These are phyloP conservation scores for Actinostola sp. DNA, from an alignment of 92 coral and sea anemone genomes.

Conservation along the genomic window DNA sequence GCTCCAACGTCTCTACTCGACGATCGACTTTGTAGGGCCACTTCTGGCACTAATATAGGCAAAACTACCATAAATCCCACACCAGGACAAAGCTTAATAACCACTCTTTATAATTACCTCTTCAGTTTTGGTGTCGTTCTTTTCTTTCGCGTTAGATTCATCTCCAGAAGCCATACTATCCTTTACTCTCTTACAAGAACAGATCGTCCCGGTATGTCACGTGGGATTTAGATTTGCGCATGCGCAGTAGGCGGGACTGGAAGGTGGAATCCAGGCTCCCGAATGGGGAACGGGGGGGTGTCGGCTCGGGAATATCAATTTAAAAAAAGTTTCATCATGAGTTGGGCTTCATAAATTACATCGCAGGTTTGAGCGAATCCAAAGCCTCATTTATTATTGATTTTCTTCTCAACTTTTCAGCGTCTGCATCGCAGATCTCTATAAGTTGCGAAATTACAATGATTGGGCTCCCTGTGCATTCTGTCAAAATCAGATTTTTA, in stretches of 20 bases:
- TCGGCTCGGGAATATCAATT: background rate
- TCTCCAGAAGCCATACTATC: constrained; percentile 99
- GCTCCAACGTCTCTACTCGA: constrained; percentile 4
- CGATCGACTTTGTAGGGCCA: background rate
- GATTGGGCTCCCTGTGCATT: no score
- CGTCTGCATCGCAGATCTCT: no score
- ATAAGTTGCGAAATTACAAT: no score
- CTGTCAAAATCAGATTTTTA: no score
- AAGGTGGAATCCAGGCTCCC: constrained; percentile 13
- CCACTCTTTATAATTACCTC: constrained; percentile 59
- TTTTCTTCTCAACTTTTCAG: no score
- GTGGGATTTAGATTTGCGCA: constrained; percentile 74
- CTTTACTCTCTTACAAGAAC: constrained; percentile 45
- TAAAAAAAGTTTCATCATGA: background rate
- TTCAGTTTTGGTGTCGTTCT: constrained; percentile 78
- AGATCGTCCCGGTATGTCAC: constrained; percentile 85
- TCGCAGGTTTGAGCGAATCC: no score
- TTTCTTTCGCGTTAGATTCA: constrained; percentile 83
- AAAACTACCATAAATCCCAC: background rate
- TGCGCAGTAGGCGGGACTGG: constrained; percentile 64
- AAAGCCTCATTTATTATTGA: no score
- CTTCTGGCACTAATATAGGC: constrained; percentile 10
- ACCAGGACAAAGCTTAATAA: constrained; percentile 18
- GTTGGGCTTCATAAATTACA: no score
- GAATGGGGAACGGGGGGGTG: background rate